phyloP scores from a whole-genome alignment of 2,888 invertebrate species.

The Bombyx huttoni region DNA sequence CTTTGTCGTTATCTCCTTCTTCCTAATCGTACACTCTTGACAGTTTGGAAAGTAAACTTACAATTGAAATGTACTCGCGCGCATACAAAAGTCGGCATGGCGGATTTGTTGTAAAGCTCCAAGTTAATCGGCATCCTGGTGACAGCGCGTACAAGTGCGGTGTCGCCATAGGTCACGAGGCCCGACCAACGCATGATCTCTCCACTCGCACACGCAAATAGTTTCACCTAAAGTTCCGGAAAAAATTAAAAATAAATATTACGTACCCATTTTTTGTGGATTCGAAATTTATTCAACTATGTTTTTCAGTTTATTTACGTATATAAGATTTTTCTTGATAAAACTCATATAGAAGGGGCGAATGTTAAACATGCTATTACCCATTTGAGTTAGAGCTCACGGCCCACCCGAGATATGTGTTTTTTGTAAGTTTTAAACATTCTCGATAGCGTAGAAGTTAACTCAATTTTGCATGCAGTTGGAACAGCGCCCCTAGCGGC shows the following conservation, averaged over 20 bases:
- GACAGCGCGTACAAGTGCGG: conserved; percentile 48
- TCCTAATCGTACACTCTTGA: background rate
- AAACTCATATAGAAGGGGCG: too few relatives aligned
- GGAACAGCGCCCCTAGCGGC: too few relatives aligned
- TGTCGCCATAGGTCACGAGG: conserved; percentile 52
- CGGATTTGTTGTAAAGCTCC: conserved; percentile 35
- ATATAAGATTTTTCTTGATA: too few relatives aligned
- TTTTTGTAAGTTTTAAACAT: too few relatives aligned
- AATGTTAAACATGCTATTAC: too few relatives aligned
- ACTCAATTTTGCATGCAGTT: too few relatives aligned
- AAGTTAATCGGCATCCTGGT: conserved; percentile 30
- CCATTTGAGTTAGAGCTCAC: too few relatives aligned
- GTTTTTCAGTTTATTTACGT: too few relatives aligned
- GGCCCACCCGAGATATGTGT: too few relatives aligned
- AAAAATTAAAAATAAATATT: too few relatives aligned
- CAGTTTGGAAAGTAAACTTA: conserved; percentile 19
- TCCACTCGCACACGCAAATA: conserved; percentile 40
- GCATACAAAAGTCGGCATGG: conserved; percentile 38
- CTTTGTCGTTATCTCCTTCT: too few relatives aligned
- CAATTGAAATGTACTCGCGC: conserved; percentile 44
- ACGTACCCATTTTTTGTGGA: background rate
- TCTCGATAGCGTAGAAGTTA: too few relatives aligned
- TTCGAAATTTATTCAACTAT: background rate
- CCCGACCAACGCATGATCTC: conserved; percentile 43
- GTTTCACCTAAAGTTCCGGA: conserved; percentile 23